Evolutionary conservation across 2,797 vertebrate genomes (phyloP).

Genomic region (Gadopsis bispinosus): DNA sequence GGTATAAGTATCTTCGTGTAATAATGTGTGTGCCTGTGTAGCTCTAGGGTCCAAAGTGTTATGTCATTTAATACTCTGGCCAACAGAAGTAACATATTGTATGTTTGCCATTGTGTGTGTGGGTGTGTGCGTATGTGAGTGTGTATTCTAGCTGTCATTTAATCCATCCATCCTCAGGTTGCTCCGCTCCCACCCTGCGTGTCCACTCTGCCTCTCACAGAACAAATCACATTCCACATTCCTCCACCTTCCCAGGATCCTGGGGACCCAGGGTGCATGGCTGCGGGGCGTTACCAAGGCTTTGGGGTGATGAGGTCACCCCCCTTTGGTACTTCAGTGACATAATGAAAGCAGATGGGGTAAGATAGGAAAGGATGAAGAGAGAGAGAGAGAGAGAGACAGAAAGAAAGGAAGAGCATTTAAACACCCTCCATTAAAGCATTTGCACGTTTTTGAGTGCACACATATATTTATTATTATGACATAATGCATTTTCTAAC

Average conservation of each 20-base stretch:
- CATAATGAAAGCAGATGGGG: constrained; percentile 62
- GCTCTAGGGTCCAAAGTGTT: constrained; percentile 15
- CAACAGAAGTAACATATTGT: constrained; percentile 22
- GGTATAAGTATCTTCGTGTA: constrained; percentile 33
- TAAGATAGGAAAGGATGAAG: constrained; percentile 40
- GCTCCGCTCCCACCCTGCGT: constrained; percentile 40
- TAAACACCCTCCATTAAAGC: not conserved
- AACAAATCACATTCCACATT: constrained; percentile 68
- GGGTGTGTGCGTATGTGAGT: constrained; percentile 9
- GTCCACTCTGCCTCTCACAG: constrained; percentile 51
- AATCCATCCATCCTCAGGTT: constrained; percentile 70
- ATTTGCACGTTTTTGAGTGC: not conserved
- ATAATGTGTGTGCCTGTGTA: constrained; percentile 14
- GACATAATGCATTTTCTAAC: not conserved
- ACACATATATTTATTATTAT: not conserved
- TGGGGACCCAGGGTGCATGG: constrained; percentile 64
- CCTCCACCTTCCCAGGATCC: constrained; percentile 78
- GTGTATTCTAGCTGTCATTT: constrained; percentile 57
- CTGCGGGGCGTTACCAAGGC: constrained; percentile 70
- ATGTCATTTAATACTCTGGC: constrained; percentile 39
- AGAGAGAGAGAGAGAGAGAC: not conserved
- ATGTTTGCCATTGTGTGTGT: constrained; percentile 15
- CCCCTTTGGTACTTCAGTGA: constrained; percentile 57
- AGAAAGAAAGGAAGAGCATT: not conserved
- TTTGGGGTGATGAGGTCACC: constrained; percentile 68